phyloP scores from a whole-genome alignment of 1,140 invertebrate species.

The Maniola jurtina region DNA sequence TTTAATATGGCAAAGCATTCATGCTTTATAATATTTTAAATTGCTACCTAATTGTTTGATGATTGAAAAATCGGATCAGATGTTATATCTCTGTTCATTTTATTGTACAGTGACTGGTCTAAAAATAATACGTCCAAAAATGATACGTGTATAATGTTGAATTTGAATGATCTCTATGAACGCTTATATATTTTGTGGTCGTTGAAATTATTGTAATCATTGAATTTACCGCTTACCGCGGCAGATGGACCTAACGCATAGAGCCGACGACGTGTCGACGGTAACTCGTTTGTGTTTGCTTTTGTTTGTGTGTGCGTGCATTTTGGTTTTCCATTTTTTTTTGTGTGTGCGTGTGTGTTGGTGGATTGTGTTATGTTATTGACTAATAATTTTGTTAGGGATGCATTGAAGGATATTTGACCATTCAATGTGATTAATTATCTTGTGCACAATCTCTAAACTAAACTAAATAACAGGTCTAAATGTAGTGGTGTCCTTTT shows the following conservation, averaged over 20 bases:
- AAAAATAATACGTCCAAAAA: not conserved
- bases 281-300: conserved; percentile 60
- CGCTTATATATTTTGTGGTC: conserved; percentile 5
- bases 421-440: no score
- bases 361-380: conserved; percentile 26
- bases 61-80: no score
- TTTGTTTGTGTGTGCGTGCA: conserved; percentile 53
- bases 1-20: no score
- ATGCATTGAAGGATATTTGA: no score
- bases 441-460: not conserved
- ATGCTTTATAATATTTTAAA: no score
- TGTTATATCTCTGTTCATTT: not conserved
- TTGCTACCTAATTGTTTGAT: no score
- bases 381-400: not conserved
- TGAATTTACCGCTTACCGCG: conserved; percentile 70
- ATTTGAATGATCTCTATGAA: not conserved
- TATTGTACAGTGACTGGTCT: not conserved
- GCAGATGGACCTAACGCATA: conserved; percentile 78
- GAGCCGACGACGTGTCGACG: conserved; percentile 67
- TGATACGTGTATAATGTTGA: not conserved
- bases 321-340: conserved; percentile 16
- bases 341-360: conserved; percentile 35
- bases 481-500: no score
- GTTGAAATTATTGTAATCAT: conserved; percentile 19
- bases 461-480: no score